Base-by-base conservation (phyloP, 1,140 invertebrate species). In the roundworm (Caenorhabditis elegans) region DNA sequence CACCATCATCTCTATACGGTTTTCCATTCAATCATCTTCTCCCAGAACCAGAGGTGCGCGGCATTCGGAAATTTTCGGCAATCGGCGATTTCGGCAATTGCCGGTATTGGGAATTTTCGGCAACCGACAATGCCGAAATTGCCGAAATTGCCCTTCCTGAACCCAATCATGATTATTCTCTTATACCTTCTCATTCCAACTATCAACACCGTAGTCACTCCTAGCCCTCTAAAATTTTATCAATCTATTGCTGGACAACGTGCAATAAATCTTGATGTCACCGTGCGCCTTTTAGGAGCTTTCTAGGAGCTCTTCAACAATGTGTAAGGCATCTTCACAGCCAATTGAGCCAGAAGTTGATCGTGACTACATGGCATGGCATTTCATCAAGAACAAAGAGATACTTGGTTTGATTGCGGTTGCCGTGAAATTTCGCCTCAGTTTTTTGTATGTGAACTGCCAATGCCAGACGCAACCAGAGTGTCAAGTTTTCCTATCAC, bases 281-380 rank as follows among this genome's bases (percentile, higher is more conserved):
- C 83, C 51, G 55, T 84, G 8, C 75, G 83, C 4, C 75, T 84
- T n/a, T 34, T 84, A 22, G 77, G 81, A 1, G 83, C 78, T 36
- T 36, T 84, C n/a, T n/a, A n/a, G n/a, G n/a, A 6, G 78, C 60
- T 39, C 81, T 84, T 6, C 83, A 84, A 49, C 83, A 84, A 70
- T 55, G 84, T 46, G 83, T 84, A 34, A 47, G 87, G 87, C 88
- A 34, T 85, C 83, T 22, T 89, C 85, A 11, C 87, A 88, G 39
- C 87, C 87, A 11, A 88, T 89, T 49, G 87, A 88, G 76, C 87
- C 87, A 34, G 79, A 88, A 43, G 81, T 82, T 19, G 81, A 88
- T 75, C 89, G 87, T 79, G 87, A 81, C 24, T 88, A 88, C 60
- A 88, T 88, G 87, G n/a, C n/a, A n/a, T n/a, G n/a, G 85, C 86